Percentiles rank a stretch among this genome's conserved stretches.
phyloP scores from a whole-genome alignment of 2,888 invertebrate genomes.

The Acanthosepion pharaonis region DNA sequence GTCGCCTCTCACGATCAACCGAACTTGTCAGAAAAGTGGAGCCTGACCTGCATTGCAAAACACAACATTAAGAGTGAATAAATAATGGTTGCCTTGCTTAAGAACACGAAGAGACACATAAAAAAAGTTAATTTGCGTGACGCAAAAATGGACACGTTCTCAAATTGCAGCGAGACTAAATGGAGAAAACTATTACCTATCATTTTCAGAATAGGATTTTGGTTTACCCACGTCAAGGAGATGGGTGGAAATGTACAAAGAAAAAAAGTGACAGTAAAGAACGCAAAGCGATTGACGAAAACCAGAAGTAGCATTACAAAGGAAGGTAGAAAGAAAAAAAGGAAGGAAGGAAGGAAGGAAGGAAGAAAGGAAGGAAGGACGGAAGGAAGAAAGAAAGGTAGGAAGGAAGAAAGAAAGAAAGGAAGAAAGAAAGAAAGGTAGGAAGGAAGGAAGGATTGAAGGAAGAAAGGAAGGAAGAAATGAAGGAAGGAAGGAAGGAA shows the following conservation, averaged over 20 bases:
- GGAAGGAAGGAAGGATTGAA: neutral
- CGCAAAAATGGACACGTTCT: constrained; percentile 33
- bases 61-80: neutral
- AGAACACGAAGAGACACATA: neutral
- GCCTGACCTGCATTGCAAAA: neutral
- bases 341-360: neutral
- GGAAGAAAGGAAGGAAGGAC: too few species aligned
- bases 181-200: constrained; percentile 8
- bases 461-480: neutral
- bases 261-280: neutral
- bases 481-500: too few species aligned
- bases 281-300: neutral
- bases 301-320: neutral
- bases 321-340: neutral
- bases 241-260: neutral
- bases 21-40: neutral
- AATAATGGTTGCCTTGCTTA: neutral
- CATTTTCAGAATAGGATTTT: neutral
- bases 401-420: neutral
- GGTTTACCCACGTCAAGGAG: neutral
- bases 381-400: too few species aligned
- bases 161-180: neutral
- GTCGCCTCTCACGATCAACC: neutral
- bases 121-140: neutral
- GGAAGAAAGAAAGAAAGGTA: neutral